Evolutionary conservation across 2,113 vertebrate genomes (phyloP), one percentile per base, ranked within the genome.

Genomic region (Ovibos moschatus): DNA sequence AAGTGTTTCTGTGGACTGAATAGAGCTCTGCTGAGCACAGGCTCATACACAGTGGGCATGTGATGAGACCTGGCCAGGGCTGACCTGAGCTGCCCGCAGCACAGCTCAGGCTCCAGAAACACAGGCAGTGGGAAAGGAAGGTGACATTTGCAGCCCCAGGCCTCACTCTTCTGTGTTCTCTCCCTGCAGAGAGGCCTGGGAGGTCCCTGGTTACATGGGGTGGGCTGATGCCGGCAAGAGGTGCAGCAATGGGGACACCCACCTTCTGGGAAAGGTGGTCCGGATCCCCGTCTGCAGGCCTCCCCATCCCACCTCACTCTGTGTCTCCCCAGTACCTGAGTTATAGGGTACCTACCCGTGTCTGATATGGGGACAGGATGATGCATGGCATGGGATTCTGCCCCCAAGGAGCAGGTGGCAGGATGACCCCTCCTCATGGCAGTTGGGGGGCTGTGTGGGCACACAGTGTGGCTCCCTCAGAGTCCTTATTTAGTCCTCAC

Each of bases 11-110:
- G 16, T 33, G 33, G 74, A 5, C 25, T 0, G 17, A 40, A 5
- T 53, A 9, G 43, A 30, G 21, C 50, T n/a, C 19, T 7, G 1
- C 23, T 27, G 45, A 13, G 58, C 15, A 2, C 27, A 9, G 76
- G 15, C 14, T 6, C 16, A 6, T 2, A 6, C 19, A 1, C 7
- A 13, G 30, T 0, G 3, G 15, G 4, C 8, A 0, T 1, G 15
- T 3, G 3, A 4, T 23, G 6, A 8, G 12, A 28, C 7, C 4
- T 0, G 45, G 16, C 27, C 25, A 25, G 62, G 1, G 7, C 28
- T 1, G 9, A 11, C 16, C 43, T 2, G 0, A 4, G 14, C 62
- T 17, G 30, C 27, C 45, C 1, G 0, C 2, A 2, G 36, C 74
- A 27, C 14, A 36, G 30, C 23, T 45, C 30, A 17, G 47, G 50